A percentile compares a stretch with the other conserved stretches of the same genome.
These are phyloP conservation scores for Drosophila mayaguana DNA, from an alignment of 2,888 invertebrate genomes.

Conservation along the genomic window DNA sequence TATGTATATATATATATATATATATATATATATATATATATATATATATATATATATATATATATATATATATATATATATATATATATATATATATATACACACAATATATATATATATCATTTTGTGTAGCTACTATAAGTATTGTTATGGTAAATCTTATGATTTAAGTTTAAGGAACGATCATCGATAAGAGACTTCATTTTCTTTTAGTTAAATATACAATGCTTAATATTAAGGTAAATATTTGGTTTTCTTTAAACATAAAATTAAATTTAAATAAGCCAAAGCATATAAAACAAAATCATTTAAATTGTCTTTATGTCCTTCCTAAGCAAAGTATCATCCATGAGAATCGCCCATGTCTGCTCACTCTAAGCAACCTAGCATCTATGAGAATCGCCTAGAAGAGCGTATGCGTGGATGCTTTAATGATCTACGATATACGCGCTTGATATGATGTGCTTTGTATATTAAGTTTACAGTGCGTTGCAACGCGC, in stretches of 20 bases:
- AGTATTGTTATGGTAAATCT: conserved; percentile 58
- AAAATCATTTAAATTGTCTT: conserved; percentile 1
- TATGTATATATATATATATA: conserved; percentile 2
- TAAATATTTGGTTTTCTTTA: conserved; percentile 33
- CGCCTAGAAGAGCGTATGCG: conserved; percentile 23
- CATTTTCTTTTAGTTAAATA: conserved; percentile 74
- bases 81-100: background rate
- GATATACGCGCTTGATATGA: conserved; percentile 60
- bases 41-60: too few relatives aligned
- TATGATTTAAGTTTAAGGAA: conserved; percentile 74
- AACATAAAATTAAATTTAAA: conserved; percentile 25
- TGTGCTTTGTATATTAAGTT: conserved; percentile 57
- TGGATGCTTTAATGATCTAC: conserved; percentile 26
- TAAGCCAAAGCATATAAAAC: conserved; percentile 5
- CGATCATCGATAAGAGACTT: conserved; percentile 81
- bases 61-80: conserved; percentile 6
- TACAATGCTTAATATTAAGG: conserved; percentile 72
- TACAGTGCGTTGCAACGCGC: conserved; percentile 47
- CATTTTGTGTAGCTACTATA: conserved; percentile 35
- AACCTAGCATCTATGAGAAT: conserved; percentile 24
- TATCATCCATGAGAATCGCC: conserved; percentile 29
- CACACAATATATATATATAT: conserved; percentile 7
- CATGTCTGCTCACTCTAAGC: conserved; percentile 2
- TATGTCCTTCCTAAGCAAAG: background rate
- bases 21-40: conserved; percentile 10